phyloP scores from a whole-genome alignment of 2,797 vertebrate genomes.

The Heteromormyrus szaboi region DNA sequence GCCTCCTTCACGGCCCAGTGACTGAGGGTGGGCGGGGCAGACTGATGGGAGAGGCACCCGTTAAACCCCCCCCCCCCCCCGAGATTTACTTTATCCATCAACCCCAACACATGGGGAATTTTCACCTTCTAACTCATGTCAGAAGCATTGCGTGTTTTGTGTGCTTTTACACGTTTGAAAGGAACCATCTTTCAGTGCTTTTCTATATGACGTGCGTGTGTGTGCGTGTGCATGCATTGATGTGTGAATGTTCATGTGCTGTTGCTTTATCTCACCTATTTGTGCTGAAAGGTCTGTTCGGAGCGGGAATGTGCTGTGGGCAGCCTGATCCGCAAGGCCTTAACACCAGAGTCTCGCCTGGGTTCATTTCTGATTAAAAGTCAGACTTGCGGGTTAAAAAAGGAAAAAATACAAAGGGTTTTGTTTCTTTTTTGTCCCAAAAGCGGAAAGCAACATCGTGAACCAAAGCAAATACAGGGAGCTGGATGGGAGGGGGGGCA shows the following conservation, averaged over 20 bases:
- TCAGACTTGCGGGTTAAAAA: slow-evolving; percentile 22
- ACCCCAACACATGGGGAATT: slow-evolving; percentile 32
- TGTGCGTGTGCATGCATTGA: not conserved
- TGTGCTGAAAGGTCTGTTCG: not conserved
- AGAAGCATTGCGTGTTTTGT: slow-evolving; percentile 6
- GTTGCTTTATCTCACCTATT: not conserved
- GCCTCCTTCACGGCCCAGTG: slow-evolving; percentile 31
- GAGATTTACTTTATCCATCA: slow-evolving; percentile 43
- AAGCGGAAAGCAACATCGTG: slow-evolving; percentile 37
- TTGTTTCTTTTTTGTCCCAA: slow-evolving; percentile 22
- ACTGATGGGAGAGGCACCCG: not conserved
- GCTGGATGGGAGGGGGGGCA: slow-evolving; percentile 18
- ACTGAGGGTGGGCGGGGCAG: not conserved
- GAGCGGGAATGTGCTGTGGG: not conserved
- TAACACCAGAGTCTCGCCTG: not conserved
- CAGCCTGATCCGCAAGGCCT: not conserved
- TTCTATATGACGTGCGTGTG: not conserved
- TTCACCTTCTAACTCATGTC: slow-evolving; percentile 37
- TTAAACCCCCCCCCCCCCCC: not conserved
- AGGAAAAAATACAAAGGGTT: slow-evolving; percentile 12
- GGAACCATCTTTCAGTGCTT: not conserved
- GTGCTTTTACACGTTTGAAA: not conserved
- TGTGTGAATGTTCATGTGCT: not conserved
- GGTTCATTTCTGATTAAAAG: slow-evolving; percentile 16
- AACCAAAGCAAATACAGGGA: slow-evolving; percentile 17